Evolutionary conservation across 2,113 vertebrate species (phyloP), one percentile per base, ranked within the genome.

Genomic region (Merops nubicus): DNA sequence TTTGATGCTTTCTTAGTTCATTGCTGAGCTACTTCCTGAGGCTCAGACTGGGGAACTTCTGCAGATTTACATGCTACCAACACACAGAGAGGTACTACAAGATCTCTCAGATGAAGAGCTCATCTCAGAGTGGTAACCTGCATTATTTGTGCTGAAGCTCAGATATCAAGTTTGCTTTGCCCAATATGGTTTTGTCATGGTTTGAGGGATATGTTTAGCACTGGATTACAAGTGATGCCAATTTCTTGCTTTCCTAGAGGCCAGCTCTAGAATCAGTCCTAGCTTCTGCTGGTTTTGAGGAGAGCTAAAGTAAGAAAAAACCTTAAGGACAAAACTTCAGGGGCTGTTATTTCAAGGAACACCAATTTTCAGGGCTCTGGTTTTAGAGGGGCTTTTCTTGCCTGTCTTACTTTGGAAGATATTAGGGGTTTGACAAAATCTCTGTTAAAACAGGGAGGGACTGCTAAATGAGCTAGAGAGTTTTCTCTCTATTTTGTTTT

Each of bases 71-170:
- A 15, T 12, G 9, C 5, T 43, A 2, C 38, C 34, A 34, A 8
- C 18, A 19, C 1, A 0, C 12, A 17, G 25, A 22, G 5, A 8
- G 19, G 23, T 72, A 48, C 62, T 68, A 40, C 43, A 16, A 9
- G 7, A 5, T 38, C 23, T 4, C 31, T 80, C 31, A 47, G n/a
- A 50, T 5, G 51, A n/a, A 67, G 42, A 80, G 43, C 51, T 22
- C 34, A 10, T 11, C 43, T 36, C 69, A 40, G 70, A 57, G 36
- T 7, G n/a, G 19, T 1, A 9, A 53, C 9, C 29, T 40, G 19
- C 31, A 14, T 50, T 64, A 13, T 6, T n/a, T n/a, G 26, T 38
- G 29, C 1, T 33, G 48, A 50, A 75, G 22, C 34, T 48, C 43
- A 40, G 0, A 12, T 0, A 31, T 1, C 77, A 38, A 59, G 18